A percentile compares a stretch with the other conserved stretches of the same genome.
phyloP scores from a whole-genome alignment of 92 coral and sea anemone genomes.

The Palythoa grandiflora region DNA sequence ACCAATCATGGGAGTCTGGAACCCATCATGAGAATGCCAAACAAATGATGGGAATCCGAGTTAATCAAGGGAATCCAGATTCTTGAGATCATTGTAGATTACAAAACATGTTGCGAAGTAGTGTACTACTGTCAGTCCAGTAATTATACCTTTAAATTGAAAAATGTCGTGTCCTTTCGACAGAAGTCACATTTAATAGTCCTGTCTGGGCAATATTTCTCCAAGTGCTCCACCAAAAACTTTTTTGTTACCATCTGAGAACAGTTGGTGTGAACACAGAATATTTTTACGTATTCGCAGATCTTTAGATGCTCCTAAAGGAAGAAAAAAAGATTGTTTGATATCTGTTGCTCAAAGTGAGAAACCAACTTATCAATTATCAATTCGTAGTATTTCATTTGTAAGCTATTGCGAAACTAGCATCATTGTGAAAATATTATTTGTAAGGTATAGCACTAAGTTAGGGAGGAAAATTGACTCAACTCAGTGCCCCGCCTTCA shows the following conservation, averaged over 20 bases:
- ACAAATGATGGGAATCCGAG: no score
- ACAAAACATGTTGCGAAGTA: not conserved
- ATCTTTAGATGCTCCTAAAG: constrained; percentile 37
- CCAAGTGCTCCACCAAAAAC: constrained; percentile 50
- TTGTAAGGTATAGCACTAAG: no score
- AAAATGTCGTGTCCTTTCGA: constrained; percentile 22
- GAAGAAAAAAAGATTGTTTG: not conserved
- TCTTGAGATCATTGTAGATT: not conserved
- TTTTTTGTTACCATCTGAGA: constrained; percentile 24
- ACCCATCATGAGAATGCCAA: no score
- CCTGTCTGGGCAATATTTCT: constrained; percentile 54
- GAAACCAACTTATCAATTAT: no score
- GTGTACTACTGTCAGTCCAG: not conserved
- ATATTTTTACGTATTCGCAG: constrained; percentile 46
- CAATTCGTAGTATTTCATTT: no score
- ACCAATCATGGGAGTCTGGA: no score
- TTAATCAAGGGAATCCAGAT: not conserved
- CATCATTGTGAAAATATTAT: no score
- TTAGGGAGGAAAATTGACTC: no score
- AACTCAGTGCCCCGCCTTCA: no score
- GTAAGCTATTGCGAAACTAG: no score
- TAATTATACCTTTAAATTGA: constrained; percentile 41
- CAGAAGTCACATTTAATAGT: constrained; percentile 46
- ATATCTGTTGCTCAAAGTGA: no score
- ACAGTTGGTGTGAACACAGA: constrained; percentile 47